Percentiles rank a stretch among this genome's conserved stretches.
Conservation (phyloP, 92 coral and sea anemone genomes). For the Epizoanthus fatuus region DNA sequence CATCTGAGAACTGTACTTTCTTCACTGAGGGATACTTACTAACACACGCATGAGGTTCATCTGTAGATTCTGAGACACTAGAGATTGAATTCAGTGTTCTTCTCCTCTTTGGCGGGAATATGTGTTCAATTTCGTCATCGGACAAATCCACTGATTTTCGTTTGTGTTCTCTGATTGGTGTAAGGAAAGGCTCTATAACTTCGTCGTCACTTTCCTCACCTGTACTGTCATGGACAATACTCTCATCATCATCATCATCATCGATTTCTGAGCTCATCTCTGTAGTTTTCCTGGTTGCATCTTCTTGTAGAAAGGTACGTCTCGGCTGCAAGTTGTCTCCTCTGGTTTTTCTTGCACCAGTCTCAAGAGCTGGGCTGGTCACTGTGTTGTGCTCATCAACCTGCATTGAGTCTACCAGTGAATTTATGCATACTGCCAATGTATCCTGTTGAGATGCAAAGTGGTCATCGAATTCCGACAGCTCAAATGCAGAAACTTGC, state of each 20-base stretch:
- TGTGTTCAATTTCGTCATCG: constrained; percentile 14
- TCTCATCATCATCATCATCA: constrained; percentile 5
- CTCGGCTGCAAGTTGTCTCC: neutral
- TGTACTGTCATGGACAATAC: constrained; percentile 41
- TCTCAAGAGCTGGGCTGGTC: neutral
- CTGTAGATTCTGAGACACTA: constrained; percentile 10
- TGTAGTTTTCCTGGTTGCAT: neutral
- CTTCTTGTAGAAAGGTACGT: neutral
- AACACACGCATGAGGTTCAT: neutral
- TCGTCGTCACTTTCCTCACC: constrained; percentile 38
- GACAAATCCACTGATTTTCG: constrained; percentile 23
- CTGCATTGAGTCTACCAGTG: constrained; percentile 14
- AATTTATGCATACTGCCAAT: constrained; percentile 27
- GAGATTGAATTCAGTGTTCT: constrained; percentile 18
- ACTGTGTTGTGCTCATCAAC: constrained; percentile 7
- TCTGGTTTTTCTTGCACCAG: neutral
- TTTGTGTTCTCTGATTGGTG: constrained; percentile 37
- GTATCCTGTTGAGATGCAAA: constrained; percentile 13
- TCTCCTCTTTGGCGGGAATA: constrained; percentile 30
- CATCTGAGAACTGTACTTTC: neutral
- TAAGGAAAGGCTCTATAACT: constrained; percentile 3
- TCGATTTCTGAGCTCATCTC: neutral
- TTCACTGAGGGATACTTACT: neutral
- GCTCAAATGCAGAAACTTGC: constrained; percentile 25
- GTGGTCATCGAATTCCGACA: constrained; percentile 23